Evolutionary conservation across 2,113 vertebrate species (phyloP).

Genomic region (Myxocyprinus asiaticus): DNA sequence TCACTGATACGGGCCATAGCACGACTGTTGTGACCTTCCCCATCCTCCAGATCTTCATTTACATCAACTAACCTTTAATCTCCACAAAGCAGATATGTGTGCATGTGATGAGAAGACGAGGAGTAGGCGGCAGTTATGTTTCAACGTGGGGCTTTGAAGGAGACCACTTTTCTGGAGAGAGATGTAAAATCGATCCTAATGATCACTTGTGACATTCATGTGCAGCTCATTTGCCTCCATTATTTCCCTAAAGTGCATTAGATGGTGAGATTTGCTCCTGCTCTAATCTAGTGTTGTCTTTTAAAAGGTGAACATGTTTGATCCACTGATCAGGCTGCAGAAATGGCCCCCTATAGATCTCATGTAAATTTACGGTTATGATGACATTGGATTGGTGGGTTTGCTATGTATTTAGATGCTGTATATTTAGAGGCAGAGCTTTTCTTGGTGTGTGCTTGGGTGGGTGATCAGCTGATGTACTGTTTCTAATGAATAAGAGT

Average conservation of each 20-base stretch:
- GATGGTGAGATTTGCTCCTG: slow-evolving; percentile 30
- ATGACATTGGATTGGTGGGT: slow-evolving; percentile 2
- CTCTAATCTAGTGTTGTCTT: slow-evolving; percentile 43
- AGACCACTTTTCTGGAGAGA: slow-evolving; percentile 29
- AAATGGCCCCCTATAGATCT: slow-evolving; percentile 5
- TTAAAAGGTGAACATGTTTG: slow-evolving; percentile 28
- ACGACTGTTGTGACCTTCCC: slow-evolving; percentile 34
- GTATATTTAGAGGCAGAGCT: not conserved
- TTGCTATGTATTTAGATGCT: slow-evolving; percentile 1
- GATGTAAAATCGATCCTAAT: slow-evolving; percentile 51
- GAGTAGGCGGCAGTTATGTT: not conserved
- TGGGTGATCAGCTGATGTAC: slow-evolving; percentile 76
- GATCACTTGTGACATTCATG: slow-evolving; percentile 53
- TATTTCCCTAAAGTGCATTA: slow-evolving; percentile 43
- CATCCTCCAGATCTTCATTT: slow-evolving; percentile 64
- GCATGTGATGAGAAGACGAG: slow-evolving; percentile 14
- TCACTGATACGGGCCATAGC: slow-evolving; percentile 29
- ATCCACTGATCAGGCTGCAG: slow-evolving; percentile 42
- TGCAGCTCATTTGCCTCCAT: slow-evolving; percentile 47
- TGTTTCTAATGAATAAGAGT: slow-evolving; percentile 78
- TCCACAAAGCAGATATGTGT: slow-evolving; percentile 23
- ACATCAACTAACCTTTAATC: slow-evolving; percentile 68
- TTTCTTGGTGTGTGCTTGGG: not conserved
- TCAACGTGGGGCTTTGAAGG: slow-evolving; percentile 30
- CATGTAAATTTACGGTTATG: slow-evolving; percentile 10